These are phyloP conservation scores for Tenebrio molitor DNA, from an alignment of 1,140 invertebrate species.

Conservation along the genomic window DNA sequence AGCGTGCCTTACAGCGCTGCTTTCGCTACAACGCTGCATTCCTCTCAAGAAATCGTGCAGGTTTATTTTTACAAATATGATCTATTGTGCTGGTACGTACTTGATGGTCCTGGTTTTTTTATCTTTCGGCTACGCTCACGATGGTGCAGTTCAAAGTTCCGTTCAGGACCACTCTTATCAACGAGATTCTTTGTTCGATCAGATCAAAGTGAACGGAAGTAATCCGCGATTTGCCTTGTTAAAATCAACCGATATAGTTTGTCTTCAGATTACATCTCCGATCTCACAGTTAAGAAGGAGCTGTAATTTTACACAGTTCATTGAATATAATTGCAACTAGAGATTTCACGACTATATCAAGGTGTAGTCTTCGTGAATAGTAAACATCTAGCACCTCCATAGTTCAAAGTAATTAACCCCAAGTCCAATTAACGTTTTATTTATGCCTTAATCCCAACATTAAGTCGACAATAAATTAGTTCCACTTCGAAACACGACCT, in stretches of 20 bases:
- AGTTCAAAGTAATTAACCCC: constrained; percentile 31
- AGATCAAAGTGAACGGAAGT: constrained; percentile 24
- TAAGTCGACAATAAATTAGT: background rate
- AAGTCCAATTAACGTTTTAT: constrained; percentile 16
- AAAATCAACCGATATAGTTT: constrained; percentile 35
- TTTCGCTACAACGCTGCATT: constrained; percentile 33
- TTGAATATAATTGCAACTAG: constrained; percentile 38
- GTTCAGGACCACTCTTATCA: no score
- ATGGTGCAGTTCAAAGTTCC: background rate
- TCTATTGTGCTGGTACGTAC: constrained; percentile 12
- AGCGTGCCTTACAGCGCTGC: constrained; percentile 19
- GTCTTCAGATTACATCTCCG: constrained; percentile 32
- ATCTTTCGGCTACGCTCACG: no score
- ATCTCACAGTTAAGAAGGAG: constrained; percentile 20
- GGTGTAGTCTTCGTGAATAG: constrained; percentile 12
- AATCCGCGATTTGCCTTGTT: constrained; percentile 23
- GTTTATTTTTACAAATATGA: constrained; percentile 21
- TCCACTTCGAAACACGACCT: no score
- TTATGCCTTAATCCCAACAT: constrained; percentile 9
- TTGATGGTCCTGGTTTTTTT: constrained; percentile 8
- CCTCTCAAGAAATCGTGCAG: constrained; percentile 36
- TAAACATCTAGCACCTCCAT: constrained; percentile 21
- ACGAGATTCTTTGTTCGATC: constrained; percentile 17
- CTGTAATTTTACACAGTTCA: constrained; percentile 38
- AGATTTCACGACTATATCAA: constrained; percentile 32